Conservation (phyloP, 2,797 vertebrate genomes). For the Chloroceryle amazona region DNA sequence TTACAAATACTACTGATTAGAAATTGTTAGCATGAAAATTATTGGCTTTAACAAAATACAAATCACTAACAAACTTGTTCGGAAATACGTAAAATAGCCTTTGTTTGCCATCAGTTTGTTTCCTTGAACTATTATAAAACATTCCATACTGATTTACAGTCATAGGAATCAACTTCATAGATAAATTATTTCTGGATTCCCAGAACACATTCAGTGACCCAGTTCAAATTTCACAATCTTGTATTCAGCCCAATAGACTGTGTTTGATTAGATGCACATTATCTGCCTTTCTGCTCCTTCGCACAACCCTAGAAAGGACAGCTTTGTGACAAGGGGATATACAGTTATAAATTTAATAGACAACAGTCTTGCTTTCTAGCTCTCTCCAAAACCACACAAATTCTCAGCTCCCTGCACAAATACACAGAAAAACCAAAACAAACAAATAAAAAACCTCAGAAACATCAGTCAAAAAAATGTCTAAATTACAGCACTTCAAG, state of each 20-base stretch:
- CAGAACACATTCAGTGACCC: constrained; percentile 34
- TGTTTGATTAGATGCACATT: constrained; percentile 64
- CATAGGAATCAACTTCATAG: constrained; percentile 30
- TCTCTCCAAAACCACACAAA: not conserved
- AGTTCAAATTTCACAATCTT: constrained; percentile 70
- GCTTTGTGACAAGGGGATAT: not conserved
- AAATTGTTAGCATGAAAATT: not conserved
- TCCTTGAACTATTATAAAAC: constrained; percentile 52
- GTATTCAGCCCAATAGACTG: constrained; percentile 43
- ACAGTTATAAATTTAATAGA: not conserved
- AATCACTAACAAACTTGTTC: not conserved
- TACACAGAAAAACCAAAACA: not conserved
- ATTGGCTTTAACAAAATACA: not conserved
- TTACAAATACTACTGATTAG: not conserved
- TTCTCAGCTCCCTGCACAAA: not conserved
- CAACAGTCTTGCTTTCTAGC: not conserved
- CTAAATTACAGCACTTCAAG: not conserved
- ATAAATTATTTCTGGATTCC: constrained; percentile 63
- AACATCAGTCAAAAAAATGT: not conserved
- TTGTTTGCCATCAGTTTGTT: constrained; percentile 31
- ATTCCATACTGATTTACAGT: constrained; percentile 62
- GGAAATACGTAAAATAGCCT: not conserved
- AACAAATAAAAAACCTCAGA: not conserved
- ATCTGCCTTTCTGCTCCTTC: constrained; percentile 37
- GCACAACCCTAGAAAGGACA: not conserved